A percentile compares a stretch with the other conserved stretches of the same genome.
Evolutionary conservation across 2,888 invertebrate species (phyloP).

Genomic region (Hipparchia sbordonii): DNA sequence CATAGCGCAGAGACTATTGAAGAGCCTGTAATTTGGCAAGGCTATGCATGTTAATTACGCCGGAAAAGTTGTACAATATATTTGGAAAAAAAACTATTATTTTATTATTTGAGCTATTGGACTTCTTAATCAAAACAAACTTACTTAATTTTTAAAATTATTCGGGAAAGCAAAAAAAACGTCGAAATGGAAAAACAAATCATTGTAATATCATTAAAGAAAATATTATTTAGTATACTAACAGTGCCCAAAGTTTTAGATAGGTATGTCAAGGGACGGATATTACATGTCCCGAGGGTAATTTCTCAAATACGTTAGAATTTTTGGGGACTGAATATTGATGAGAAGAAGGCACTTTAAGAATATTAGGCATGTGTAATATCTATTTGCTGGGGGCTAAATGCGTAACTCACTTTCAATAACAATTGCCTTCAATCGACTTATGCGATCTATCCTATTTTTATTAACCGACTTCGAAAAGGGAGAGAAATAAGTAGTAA

Average conservation of each 20-base stretch:
- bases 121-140: no score
- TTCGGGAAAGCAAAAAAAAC: no score
- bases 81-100: no score
- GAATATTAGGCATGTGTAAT: neutral
- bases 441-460: no score
- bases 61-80: no score
- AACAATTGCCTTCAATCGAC: neutral
- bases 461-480: no score
- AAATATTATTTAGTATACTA: neutral
- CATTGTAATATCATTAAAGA: neutral
- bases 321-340: constrained; percentile 6
- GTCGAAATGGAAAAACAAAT: neutral
- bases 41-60: no score
- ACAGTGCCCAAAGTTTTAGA: neutral
- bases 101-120: no score
- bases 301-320: constrained; percentile 11
- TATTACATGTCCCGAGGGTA: constrained; percentile 5
- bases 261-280: neutral
- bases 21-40: no score
- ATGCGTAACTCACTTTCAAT: neutral
- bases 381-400: neutral
- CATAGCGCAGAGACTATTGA: no score
- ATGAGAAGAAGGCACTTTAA: constrained; percentile 5
- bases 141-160: no score
- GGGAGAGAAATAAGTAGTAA: no score